Evolutionary conservation across 2,888 invertebrate species (phyloP), one percentile per base, ranked within the genome.

Genomic region (Phortica okadai): DNA sequence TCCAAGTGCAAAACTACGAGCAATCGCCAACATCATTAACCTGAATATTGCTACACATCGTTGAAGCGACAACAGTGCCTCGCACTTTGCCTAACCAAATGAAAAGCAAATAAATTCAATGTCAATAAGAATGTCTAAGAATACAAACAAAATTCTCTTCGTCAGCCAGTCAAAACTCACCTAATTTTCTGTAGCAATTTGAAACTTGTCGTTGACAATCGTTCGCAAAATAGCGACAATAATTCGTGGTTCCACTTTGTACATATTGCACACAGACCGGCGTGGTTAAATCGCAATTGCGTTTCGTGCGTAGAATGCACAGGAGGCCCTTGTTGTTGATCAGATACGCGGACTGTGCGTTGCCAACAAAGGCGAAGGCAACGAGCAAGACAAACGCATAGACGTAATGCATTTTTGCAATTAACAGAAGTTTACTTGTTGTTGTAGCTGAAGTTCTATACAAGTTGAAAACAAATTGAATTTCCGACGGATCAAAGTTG

Each of bases 181-280:
- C 64, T 3, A 84, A 76, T 25, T 50, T 72, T 0, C 76, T 58
- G 45, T 82, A 76, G 73, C 85, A 85, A 0, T 2, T 54, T 1
- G 85, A 85, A 11, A 85, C 70, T 0, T 33, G 3, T 44, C 59
- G 82, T 66, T 81, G 74, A 5, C 85, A 85, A 6, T 85, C 77
- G n/a, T 42, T 84, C 25, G 69, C 69, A 64, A 86, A 85, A 14
- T 76, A 58, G 1, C 78, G 84, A 72, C 85, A 86, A 1, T 10
- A 75, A 1, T 8, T 25, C 0, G 50, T 50, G 1, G 66, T 16
- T 0, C 42, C 25, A 3, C 72, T 2, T 0, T 74, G 41, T 33
- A 33, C 33, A 33, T 33, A 33, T 1, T 50, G 50, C 25, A 81
- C 77, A 66, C 85, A 85, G 5, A 0, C 2, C 0, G 84, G 74